Evolutionary conservation across 37 sponge, comb jelly and placozoan species (phyloP).

Genomic region (Lycopodina hypogea): DNA sequence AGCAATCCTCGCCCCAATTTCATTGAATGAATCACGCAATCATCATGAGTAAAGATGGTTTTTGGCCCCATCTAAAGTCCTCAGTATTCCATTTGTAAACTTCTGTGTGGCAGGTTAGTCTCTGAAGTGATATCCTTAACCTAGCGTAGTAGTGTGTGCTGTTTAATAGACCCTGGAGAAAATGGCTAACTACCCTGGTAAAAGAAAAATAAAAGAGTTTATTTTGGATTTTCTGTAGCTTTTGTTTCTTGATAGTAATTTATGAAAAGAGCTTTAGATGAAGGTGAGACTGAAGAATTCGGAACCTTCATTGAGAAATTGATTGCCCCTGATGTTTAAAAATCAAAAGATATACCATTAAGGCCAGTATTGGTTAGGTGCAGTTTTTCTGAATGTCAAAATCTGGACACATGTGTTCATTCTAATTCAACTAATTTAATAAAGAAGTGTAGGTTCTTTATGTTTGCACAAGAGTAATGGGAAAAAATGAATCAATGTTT

Average conservation of each 20-base stretch:
- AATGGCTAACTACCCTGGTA: slow-evolving; percentile 58
- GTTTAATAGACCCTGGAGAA: too few relatives aligned
- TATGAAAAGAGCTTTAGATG: slow-evolving; percentile 55
- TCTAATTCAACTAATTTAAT: slow-evolving; percentile 72
- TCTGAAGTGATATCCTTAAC: too few relatives aligned
- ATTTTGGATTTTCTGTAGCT: background rate
- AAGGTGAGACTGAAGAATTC: slow-evolving; percentile 13
- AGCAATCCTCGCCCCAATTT: background rate
- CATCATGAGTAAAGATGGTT: background rate
- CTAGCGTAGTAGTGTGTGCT: too few relatives aligned
- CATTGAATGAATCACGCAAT: slow-evolving; percentile 18
- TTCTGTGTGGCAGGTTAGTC: too few relatives aligned
- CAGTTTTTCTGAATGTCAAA: slow-evolving; percentile 56
- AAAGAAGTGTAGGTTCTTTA: slow-evolving; percentile 64
- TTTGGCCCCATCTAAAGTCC: background rate
- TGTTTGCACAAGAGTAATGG: too few relatives aligned
- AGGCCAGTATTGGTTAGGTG: background rate
- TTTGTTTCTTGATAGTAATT: slow-evolving; percentile 42
- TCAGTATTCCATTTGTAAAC: too few relatives aligned
- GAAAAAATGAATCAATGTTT: background rate
- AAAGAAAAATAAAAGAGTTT: slow-evolving; percentile 4
- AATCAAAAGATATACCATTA: background rate
- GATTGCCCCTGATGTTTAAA: slow-evolving; percentile 46
- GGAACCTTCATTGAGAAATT: slow-evolving; percentile 56
- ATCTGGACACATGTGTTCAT: slow-evolving; percentile 55